phyloP scores from a whole-genome alignment of 2,797 vertebrate genomes.

The Schizopygopsis pylzovi region DNA sequence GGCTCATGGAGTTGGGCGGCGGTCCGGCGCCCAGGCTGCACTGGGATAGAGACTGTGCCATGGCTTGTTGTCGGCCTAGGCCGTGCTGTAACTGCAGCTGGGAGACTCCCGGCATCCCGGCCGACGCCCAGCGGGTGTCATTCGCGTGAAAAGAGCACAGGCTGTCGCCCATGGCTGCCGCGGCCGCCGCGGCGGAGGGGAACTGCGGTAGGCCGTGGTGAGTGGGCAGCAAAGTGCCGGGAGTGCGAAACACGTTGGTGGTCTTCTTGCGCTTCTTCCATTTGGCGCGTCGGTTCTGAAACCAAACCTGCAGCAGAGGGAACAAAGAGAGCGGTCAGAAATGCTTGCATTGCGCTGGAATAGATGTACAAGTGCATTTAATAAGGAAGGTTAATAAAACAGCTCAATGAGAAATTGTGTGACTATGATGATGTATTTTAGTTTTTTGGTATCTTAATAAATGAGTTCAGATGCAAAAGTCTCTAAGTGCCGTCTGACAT shows the following conservation, averaged over 20 bases:
- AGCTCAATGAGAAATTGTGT: background rate
- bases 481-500: no score
- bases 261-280: constrained; percentile 99
- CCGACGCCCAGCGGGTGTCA: constrained; percentile 95
- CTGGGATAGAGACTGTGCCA: constrained; percentile 96
- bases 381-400: background rate
- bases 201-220: constrained; percentile 90
- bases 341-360: background rate
- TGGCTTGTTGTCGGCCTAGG: constrained; percentile 89
- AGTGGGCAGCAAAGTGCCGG: constrained; percentile 92
- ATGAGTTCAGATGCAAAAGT: background rate
- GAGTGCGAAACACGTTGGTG: constrained; percentile 94
- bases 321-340: background rate
- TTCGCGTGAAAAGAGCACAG: constrained; percentile 97
- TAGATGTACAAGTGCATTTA: background rate
- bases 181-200: constrained; percentile 86
- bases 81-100: constrained; percentile 92
- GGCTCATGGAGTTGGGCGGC: constrained; percentile 92
- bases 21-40: constrained; percentile 92
- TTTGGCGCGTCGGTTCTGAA: constrained; percentile 96
- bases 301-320: constrained; percentile 86
- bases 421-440: background rate
- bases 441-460: background rate
- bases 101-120: constrained; percentile 93
- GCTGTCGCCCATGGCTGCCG: constrained; percentile 95